Evolutionary conservation across 2,888 invertebrate species (phyloP).

Genomic region (Lasioglossum leucozonium): DNA sequence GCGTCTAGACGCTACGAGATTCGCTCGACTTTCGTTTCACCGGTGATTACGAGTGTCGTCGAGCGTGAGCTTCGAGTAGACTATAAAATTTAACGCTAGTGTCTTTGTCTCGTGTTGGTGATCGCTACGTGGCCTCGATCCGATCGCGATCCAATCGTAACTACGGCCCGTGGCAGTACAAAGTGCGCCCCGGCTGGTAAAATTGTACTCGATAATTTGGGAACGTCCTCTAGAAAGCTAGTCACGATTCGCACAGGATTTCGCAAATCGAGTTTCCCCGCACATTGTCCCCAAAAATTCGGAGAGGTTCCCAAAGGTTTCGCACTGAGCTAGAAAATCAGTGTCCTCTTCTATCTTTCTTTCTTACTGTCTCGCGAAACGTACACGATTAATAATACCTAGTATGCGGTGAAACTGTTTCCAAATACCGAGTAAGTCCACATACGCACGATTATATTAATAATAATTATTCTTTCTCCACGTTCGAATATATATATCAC

Average conservation of each 20-base stretch:
- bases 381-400: constrained; percentile 69
- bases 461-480: constrained; percentile 56
- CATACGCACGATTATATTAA: constrained; percentile 66
- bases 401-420: constrained; percentile 67
- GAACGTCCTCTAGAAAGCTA: background rate
- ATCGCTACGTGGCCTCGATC: background rate
- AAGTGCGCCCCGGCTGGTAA: background rate
- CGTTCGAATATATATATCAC: constrained; percentile 82
- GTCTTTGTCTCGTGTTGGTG: background rate
- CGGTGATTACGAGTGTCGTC: background rate
- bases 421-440: constrained; percentile 61
- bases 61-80: background rate
- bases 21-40: background rate
- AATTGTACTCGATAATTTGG: constrained; percentile 9
- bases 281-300: constrained; percentile 3
- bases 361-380: constrained; percentile 40
- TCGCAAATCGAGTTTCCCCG: background rate
- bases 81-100: background rate
- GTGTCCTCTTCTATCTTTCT: constrained; percentile 1
- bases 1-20: background rate
- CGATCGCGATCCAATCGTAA: background rate
- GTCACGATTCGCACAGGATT: constrained; percentile 1
- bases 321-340: constrained; percentile 59
- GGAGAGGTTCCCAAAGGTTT: constrained; percentile 62
- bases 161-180: background rate